phyloP scores from a whole-genome alignment of 2,888 invertebrate genomes.

The Entomobrya multifasciata region DNA sequence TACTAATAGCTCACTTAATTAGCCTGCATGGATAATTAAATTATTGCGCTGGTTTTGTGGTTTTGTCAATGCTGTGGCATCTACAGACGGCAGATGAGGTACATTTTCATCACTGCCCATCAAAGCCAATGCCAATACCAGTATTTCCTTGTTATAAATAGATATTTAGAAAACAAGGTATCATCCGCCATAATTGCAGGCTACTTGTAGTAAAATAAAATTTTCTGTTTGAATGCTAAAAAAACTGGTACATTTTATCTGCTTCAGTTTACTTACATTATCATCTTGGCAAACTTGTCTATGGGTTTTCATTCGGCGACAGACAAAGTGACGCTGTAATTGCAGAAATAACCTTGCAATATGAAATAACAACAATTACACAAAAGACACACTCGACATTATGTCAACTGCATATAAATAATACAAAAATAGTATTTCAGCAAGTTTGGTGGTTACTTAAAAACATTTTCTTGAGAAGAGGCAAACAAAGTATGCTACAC shows the following conservation, averaged over 20 bases:
- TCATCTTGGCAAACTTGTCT: not conserved
- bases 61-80: not conserved
- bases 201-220: no score
- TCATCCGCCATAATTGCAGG: slow-evolving; percentile 43
- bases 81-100: no score
- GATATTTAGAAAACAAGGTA: slow-evolving; percentile 35
- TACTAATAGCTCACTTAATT: slow-evolving; percentile 8
- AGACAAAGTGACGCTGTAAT: slow-evolving; percentile 27
- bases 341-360: slow-evolving; percentile 61
- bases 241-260: no score
- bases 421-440: no score
- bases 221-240: no score
- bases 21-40: slow-evolving; percentile 38
- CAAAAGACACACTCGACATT: not conserved
- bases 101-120: no score
- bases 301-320: slow-evolving; percentile 33
- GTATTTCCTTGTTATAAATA: no score
- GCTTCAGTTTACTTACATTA: not conserved
- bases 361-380: slow-evolving; percentile 40
- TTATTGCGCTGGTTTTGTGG: not conserved
- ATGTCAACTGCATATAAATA: not conserved
- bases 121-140: no score
- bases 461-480: no score
- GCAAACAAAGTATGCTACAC: no score
- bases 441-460: slow-evolving; percentile 8